Evolutionary conservation across 2,888 invertebrate genomes (phyloP), one percentile per base, ranked within the genome.

Genomic region (Drosophila niveifrons): DNA sequence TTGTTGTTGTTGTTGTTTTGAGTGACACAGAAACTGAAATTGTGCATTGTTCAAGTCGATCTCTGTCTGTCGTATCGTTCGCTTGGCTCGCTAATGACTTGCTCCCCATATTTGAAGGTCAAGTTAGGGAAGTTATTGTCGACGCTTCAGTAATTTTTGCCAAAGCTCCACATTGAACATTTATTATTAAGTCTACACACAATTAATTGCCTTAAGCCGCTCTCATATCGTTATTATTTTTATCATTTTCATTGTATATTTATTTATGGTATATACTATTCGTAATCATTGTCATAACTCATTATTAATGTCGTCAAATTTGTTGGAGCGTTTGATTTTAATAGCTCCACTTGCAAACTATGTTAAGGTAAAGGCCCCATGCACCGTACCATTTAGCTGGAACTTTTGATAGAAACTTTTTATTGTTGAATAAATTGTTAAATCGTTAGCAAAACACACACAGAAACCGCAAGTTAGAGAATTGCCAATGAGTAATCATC

Each of bases 11-110:
- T 29, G 64, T 89, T 82, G 47, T 89, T 90, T 90, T 86, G 90
- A 82, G 90, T 91, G 91, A 91, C 91, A 91, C 89, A 91, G 91
- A 91, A 91, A 91, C 90, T 84, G 89, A 90, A 88, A 91, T 91
- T 91, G 91, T 91, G 88, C 90, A 90, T 90, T 90, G 88, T 90
- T 84, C 78, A 70, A 65, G 47, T 63, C 67, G 39, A 46, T 66
- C 66, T 47, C 66, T 77, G 48, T 50, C 46, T 51, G 59, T 56
- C 64, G 18, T 61, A 58, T 78, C 48, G 57, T 50, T 50, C 50
- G 50, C 23, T 43, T 64, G 23, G 59, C 61, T 70, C 68, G 78
- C 69, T 75, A 75, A 75, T 75, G 75, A 75, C 75, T 67, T 76
- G 76, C 76, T 76, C 76, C 76, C 76, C 76, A 89, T 84, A 85